These are phyloP conservation scores for Anthonomus grandis DNA, from an alignment of 1,140 invertebrate genomes.

Conservation along the genomic window DNA sequence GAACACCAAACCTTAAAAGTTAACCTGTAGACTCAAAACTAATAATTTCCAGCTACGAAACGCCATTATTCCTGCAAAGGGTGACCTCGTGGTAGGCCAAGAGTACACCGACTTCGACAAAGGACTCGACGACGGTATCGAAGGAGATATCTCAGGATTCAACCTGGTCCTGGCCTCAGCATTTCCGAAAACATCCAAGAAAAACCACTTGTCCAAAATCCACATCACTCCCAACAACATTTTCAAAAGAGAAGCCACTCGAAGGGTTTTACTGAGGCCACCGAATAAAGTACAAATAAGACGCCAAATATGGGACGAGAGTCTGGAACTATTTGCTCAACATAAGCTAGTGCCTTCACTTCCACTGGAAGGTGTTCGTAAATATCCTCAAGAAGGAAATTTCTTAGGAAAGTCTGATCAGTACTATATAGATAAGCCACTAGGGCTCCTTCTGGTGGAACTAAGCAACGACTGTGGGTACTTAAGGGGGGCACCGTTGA, in stretches of 20 bases:
- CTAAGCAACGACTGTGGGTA: conserved; percentile 51
- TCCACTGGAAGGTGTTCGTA: not conserved
- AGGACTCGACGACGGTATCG: conserved; percentile 60
- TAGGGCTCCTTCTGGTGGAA: conserved; percentile 52
- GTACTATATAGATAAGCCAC: conserved; percentile 31
- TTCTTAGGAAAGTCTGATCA: too few relatives aligned
- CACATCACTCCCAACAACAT: conserved; percentile 1
- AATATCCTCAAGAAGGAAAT: too few relatives aligned
- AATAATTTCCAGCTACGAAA: conserved; percentile 41
- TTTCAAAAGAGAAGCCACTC: conserved; percentile 4
- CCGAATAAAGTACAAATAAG: not conserved
- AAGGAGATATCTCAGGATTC: conserved; percentile 65
- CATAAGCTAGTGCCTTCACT: not conserved
- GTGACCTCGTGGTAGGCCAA: conserved; percentile 64
- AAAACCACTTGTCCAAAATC: too few relatives aligned
- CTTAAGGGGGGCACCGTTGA: conserved; percentile 54
- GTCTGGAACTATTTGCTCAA: not conserved
- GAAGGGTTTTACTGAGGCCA: too few relatives aligned
- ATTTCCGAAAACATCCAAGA: too few relatives aligned
- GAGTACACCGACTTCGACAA: conserved; percentile 64
- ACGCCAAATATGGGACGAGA: conserved; percentile 15
- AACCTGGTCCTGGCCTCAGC: conserved; percentile 60
- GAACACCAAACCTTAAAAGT: too few relatives aligned
- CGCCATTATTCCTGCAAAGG: conserved; percentile 55
- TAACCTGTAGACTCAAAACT: not conserved